Evolutionary conservation across 1,140 invertebrate genomes (phyloP).

Genomic region (Sitobion miscanthi): DNA sequence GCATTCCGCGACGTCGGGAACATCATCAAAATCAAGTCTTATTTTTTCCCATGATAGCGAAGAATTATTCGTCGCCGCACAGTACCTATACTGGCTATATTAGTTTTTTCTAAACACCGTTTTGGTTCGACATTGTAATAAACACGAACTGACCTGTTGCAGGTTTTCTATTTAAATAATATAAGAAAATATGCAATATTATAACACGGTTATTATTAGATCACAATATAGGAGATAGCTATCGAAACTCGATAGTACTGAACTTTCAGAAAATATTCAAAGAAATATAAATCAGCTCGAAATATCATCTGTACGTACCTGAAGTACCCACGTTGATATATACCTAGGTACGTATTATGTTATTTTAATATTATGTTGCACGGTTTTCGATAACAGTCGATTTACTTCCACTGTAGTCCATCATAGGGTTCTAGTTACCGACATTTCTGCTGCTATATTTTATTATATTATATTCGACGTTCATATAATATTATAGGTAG

Average conservation of each 20-base stretch:
- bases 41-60: neutral
- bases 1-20: neutral
- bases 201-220: neutral
- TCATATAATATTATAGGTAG: neutral
- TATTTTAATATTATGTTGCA: conserved; percentile 8
- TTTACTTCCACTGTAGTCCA: neutral
- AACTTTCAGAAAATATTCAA: neutral
- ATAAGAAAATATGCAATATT: neutral
- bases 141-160: neutral
- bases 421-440: neutral
- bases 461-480: neutral
- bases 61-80: neutral
- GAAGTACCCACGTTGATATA: neutral
- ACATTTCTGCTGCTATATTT: neutral
- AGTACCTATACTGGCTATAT: neutral
- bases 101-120: neutral
- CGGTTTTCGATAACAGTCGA: neutral
- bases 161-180: neutral
- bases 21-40: conserved; percentile 7
- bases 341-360: neutral
- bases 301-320: neutral
- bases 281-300: neutral
- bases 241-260: neutral
- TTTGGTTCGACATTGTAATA: neutral
- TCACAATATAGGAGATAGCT: neutral